phyloP scores from a whole-genome alignment of 2,797 vertebrate genomes.

The Limosa lapponica region DNA sequence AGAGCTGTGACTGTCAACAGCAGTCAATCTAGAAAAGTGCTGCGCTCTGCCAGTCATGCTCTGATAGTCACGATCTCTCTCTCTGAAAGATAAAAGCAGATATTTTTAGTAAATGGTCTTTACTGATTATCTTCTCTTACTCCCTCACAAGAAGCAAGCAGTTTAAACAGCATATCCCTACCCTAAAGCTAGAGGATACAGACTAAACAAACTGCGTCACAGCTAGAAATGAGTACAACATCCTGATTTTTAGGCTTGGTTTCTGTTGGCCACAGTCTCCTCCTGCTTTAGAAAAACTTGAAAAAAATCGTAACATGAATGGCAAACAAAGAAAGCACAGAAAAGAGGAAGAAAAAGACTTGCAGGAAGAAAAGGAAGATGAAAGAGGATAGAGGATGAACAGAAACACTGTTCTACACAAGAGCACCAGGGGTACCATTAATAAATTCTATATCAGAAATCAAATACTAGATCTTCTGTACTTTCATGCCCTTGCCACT shows the following conservation, averaged over 20 bases:
- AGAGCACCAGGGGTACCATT: not conserved
- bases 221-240: not conserved
- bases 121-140: not conserved
- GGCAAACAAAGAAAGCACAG: not conserved
- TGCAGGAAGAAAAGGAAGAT: not conserved
- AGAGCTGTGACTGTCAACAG: not conserved
- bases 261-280: not conserved
- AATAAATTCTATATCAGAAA: not conserved
- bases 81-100: not conserved
- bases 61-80: not conserved
- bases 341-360: constrained; percentile 9
- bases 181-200: not conserved
- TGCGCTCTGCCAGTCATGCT: not conserved
- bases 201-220: not conserved
- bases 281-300: not conserved
- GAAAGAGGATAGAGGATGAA: not conserved
- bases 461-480: not conserved
- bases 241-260: not conserved
- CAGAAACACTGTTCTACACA: not conserved
- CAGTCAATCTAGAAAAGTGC: not conserved
- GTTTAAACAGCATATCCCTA: not conserved
- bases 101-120: not conserved
- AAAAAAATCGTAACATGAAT: not conserved
- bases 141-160: not conserved
- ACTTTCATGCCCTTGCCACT: not conserved